Evolutionary conservation across 1,140 invertebrate species (phyloP).

Genomic region (Glomeris maerens): DNA sequence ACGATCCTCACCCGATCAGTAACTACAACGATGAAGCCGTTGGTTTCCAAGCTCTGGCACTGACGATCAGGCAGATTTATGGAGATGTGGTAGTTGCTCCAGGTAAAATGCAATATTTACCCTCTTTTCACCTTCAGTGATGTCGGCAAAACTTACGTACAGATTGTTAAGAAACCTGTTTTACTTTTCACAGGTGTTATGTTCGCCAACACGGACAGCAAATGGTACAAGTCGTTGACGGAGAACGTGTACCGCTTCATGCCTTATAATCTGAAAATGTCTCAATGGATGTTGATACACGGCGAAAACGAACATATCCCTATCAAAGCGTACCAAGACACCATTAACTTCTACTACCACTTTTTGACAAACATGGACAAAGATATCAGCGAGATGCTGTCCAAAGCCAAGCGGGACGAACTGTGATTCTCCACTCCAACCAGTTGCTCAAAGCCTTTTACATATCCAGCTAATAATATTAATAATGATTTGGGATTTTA

Average conservation of each 20-base stretch:
- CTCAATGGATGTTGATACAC: constrained; percentile 34
- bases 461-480: too few species aligned
- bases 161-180: neutral
- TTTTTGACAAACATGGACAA: constrained; percentile 37
- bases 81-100: constrained; percentile 33
- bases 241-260: constrained; percentile 38
- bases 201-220: constrained; percentile 41
- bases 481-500: too few species aligned
- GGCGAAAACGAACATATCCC: constrained; percentile 41
- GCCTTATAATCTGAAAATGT: constrained; percentile 34
- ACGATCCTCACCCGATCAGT: constrained; percentile 33
- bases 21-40: constrained; percentile 31
- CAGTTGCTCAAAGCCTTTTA: too few species aligned
- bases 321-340: constrained; percentile 34
- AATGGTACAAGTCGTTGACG: constrained; percentile 36
- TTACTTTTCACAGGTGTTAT: constrained; percentile 30
- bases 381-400: too few species aligned
- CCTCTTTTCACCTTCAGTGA: neutral
- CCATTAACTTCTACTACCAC: constrained; percentile 40
- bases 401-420: too few species aligned
- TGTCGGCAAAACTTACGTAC: neutral
- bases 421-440: too few species aligned
- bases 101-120: constrained; percentile 23
- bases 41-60: constrained; percentile 35
- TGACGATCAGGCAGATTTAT: constrained; percentile 35